A percentile compares a stretch with the other conserved stretches of the same genome.
phyloP scores from a whole-genome alignment of 2,888 invertebrate genomes.

The Drosophila pseudotakahashii region DNA sequence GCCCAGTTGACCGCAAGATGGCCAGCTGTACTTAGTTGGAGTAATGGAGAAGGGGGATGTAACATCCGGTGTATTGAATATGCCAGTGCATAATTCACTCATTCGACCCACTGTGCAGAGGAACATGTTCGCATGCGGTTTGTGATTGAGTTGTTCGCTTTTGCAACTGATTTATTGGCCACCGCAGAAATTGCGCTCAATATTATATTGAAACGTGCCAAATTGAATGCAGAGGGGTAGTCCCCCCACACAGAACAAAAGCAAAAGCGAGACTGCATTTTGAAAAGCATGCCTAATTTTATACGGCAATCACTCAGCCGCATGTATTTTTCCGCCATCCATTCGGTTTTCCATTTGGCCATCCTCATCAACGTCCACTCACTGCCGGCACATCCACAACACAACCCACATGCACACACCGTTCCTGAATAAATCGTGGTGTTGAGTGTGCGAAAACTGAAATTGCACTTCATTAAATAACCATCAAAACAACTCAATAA shows the following conservation, averaged over 20 bases:
- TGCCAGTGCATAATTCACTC: constrained; percentile 14
- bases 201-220: constrained; percentile 47
- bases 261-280: constrained; percentile 14
- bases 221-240: constrained; percentile 44
- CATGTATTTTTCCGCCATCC: constrained; percentile 43
- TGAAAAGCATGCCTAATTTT: constrained; percentile 61
- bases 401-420: constrained; percentile 37
- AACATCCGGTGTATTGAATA: neutral
- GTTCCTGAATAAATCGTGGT: constrained; percentile 59
- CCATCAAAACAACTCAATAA: constrained; percentile 80
- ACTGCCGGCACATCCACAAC: constrained; percentile 5
- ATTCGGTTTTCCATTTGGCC: constrained; percentile 3
- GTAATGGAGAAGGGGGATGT: constrained; percentile 1
- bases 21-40: neutral
- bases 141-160: constrained; percentile 38
- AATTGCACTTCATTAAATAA: constrained; percentile 78
- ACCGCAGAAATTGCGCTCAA: constrained; percentile 43
- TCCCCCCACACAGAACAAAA: constrained; percentile 11
- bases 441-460: constrained; percentile 57
- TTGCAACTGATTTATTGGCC: constrained; percentile 60
- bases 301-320: constrained; percentile 52
- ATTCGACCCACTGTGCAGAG: constrained; percentile 22
- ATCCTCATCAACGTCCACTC: too few relatives aligned
- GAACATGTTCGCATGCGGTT: constrained; percentile 26
- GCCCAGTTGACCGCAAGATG: constrained; percentile 15